Evolutionary conservation across 2,797 vertebrate species (phyloP).

Genomic region (Tokudaia tokunoshimensis): DNA sequence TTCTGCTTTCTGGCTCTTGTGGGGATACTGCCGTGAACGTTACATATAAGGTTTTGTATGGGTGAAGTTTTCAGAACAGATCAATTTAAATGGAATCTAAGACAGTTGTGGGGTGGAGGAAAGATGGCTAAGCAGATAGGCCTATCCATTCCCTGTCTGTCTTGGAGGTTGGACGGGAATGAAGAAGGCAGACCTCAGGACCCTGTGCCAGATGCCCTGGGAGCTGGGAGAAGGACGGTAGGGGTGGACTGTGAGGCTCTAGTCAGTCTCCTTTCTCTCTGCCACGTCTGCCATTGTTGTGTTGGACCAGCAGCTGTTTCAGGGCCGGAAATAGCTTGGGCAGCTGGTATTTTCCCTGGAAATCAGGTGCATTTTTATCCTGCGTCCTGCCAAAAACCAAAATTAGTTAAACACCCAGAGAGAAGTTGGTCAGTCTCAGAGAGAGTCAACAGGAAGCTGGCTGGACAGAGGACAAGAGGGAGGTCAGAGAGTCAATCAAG

Average conservation of each 20-base stretch:
- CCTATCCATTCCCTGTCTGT: neutral
- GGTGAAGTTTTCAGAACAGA: neutral
- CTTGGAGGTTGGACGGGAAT: neutral
- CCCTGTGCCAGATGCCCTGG: neutral
- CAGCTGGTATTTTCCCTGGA: slow-evolving; percentile 63
- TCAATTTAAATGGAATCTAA: neutral
- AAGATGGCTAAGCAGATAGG: neutral
- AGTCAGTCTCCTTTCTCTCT: neutral
- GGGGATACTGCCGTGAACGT: neutral
- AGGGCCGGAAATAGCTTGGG: slow-evolving; percentile 33
- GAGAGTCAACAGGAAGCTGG: slow-evolving; percentile 74
- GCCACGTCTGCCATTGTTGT: neutral
- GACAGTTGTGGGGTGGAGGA: neutral
- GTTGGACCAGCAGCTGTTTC: slow-evolving; percentile 4
- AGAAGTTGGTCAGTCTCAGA: neutral
- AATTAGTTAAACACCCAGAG: slow-evolving; percentile 58
- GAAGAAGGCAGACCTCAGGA: neutral
- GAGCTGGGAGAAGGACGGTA: too few relatives aligned
- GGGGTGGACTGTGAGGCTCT: neutral
- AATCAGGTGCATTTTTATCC: slow-evolving; percentile 54
- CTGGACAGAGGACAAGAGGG: neutral
- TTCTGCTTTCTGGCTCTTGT: neutral
- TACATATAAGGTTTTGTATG: neutral
- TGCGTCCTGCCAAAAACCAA: slow-evolving; percentile 27
- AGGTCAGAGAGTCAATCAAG: slow-evolving; percentile 5